Percentiles rank a stretch among this genome's conserved stretches.
Conservation (phyloP, 2,888 invertebrate species). For the Neria commutata region DNA sequence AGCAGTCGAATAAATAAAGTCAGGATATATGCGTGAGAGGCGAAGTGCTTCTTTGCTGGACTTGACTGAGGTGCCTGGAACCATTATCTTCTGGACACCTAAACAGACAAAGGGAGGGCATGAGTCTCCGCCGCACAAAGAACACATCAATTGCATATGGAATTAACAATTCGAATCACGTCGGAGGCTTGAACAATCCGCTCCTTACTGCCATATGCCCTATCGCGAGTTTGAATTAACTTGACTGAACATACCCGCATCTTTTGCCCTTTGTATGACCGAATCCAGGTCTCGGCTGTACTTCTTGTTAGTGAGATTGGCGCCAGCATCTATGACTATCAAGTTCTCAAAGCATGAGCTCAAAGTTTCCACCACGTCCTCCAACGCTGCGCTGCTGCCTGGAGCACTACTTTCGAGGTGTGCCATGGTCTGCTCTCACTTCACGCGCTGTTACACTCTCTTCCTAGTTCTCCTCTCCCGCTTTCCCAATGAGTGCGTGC, state of each 20-base stretch:
- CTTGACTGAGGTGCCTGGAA: conserved; percentile 87
- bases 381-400: no score
- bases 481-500: conserved; percentile 4
- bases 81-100: conserved; percentile 95
- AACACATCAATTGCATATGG: neutral
- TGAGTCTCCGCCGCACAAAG: neutral
- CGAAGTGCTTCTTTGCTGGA: conserved; percentile 89
- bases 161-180: neutral
- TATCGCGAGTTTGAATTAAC: neutral
- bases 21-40: conserved; percentile 87
- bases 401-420: no score
- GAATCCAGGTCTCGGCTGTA: conserved; percentile 90
- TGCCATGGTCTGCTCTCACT: conserved; percentile 28
- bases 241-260: conserved; percentile 74
- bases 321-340: conserved; percentile 89
- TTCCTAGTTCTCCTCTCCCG: conserved; percentile 25
- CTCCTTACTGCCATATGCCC: no score
- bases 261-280: conserved; percentile 89
- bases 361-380: conserved; percentile 75
- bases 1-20: conserved; percentile 88
- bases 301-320: conserved; percentile 93
- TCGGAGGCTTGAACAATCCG: no score
- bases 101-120: conserved; percentile 12
- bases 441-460: conserved; percentile 29
- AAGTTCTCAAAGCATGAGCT: conserved; percentile 90